Evolutionary conservation across 1,140 invertebrate genomes (phyloP), one percentile per base, ranked within the genome.

Genomic region (Euborellia annulipes): DNA sequence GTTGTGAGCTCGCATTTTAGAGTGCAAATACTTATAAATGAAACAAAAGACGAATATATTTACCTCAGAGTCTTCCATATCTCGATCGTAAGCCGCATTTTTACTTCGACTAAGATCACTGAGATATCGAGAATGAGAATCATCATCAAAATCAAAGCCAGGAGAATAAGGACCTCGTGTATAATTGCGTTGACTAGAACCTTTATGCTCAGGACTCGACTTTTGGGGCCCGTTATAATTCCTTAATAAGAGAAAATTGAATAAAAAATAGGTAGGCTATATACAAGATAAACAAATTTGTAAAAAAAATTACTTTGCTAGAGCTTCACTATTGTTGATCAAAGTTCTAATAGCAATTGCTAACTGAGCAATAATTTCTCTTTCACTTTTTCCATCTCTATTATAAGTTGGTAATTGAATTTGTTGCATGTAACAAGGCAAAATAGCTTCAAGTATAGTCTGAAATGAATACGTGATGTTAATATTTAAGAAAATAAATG

Each of bases 261-360:
- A n/a, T n/a, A n/a, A n/a, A n/a, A n/a, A n/a, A n/a, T n/a, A n/a
- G n/a, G n/a, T n/a, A n/a, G n/a, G n/a, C n/a, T n/a, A n/a, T n/a
- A n/a, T n/a, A 46, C 19, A 43, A 32, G 43, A 38, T 41, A 42
- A 42, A 48, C n/a, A 44, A 4, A 30, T 27, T 13, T n/a, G 21
- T 34, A 50, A 50, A 42, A 53, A 41, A 43, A 58, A 63, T 70
- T 70, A 91, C 89, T 95, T 93, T 3, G 91, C 85, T 16, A 98
- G 67, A 39, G 85, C 83, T 67, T 98, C 94, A 57, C 90, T 92
- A 62, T 97, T 96, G 56, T 89, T 92, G 8, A 98, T 82, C 30
- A 98, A 72, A 36, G 94, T 95, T 59, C 87, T 88, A 47, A 97
- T 85, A n/a, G 92, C 86, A 14, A 95, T 79, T 0, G 91, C 86